These are phyloP conservation scores for Erebia epiphron DNA, from an alignment of 2,888 invertebrate species.

Conservation along the genomic window DNA sequence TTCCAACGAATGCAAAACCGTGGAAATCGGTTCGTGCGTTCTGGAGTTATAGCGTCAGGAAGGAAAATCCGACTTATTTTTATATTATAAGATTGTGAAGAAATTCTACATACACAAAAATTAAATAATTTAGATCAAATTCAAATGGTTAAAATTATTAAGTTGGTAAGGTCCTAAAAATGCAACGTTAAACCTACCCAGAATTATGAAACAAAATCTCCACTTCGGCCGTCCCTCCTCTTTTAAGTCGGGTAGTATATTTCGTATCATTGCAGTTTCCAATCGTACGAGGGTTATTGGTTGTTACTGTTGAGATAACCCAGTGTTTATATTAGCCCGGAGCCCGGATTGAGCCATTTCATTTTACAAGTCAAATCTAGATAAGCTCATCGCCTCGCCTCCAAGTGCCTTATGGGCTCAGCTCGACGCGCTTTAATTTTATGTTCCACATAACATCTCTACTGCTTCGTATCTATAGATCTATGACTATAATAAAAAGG, in stretches of 20 bases:
- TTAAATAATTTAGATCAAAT: too few species aligned
- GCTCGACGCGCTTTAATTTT: conserved; percentile 46
- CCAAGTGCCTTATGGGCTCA: conserved; percentile 58
- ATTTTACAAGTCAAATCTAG: conserved; percentile 71
- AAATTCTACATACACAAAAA: too few species aligned
- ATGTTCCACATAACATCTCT: conserved; percentile 38
- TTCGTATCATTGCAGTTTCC: conserved; percentile 24
- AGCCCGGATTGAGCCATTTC: conserved; percentile 69
- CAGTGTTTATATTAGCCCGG: conserved; percentile 50
- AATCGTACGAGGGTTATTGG: conserved; percentile 30
- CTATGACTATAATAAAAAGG: conserved; percentile 2
- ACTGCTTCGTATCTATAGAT: conserved; percentile 22
- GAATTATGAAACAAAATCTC: not conserved
- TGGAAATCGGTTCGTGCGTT: too few species aligned
- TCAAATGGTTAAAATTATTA: too few species aligned
- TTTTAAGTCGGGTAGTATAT: not conserved
- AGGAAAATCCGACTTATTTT: too few species aligned
- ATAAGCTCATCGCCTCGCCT: conserved; percentile 56
- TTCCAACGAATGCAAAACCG: too few species aligned
- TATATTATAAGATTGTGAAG: too few species aligned
- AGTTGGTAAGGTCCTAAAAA: too few species aligned
- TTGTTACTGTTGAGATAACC: conserved; percentile 36
- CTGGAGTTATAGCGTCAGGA: too few species aligned
- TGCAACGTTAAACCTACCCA: too few species aligned
- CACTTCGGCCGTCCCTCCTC: not conserved